phyloP scores from a whole-genome alignment of 2,113 vertebrate species.

The Silurus glanis region DNA sequence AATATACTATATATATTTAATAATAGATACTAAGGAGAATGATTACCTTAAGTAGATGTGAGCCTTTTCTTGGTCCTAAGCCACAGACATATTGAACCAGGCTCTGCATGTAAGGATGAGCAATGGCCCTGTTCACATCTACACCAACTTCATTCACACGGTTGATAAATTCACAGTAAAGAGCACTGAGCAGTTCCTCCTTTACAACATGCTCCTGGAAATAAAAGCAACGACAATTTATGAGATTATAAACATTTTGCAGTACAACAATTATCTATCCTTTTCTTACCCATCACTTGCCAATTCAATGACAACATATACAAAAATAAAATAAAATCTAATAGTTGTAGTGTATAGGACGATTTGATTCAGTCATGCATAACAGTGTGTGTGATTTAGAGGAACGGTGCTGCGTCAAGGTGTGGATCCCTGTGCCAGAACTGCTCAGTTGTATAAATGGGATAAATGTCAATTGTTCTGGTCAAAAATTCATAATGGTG shows the following conservation, averaged over 20 bases:
- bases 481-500: too few species aligned
- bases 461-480: too few species aligned
- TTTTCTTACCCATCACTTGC: background rate
- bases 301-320: background rate
- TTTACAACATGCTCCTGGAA: constrained; percentile 93
- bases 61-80: constrained; percentile 91
- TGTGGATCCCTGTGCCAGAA: too few species aligned
- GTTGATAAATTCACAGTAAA: constrained; percentile 97
- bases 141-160: constrained; percentile 97
- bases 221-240: background rate
- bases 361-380: background rate
- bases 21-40: background rate
- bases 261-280: too few species aligned
- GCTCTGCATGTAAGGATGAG: constrained; percentile 94
- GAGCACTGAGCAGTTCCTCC: constrained; percentile 88
- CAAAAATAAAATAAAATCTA: background rate
- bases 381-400: too few species aligned
- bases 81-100: constrained; percentile 95
- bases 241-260: background rate
- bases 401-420: too few species aligned
- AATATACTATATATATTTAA: background rate
- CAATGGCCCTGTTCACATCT: constrained; percentile 92
- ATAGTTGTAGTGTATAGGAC: background rate
- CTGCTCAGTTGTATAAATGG: too few species aligned
- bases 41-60: constrained; percentile 91